A percentile compares a stretch with the other conserved stretches of the same genome.
Conservation (phyloP, 2,888 invertebrate species). For the Buathra laborator region DNA sequence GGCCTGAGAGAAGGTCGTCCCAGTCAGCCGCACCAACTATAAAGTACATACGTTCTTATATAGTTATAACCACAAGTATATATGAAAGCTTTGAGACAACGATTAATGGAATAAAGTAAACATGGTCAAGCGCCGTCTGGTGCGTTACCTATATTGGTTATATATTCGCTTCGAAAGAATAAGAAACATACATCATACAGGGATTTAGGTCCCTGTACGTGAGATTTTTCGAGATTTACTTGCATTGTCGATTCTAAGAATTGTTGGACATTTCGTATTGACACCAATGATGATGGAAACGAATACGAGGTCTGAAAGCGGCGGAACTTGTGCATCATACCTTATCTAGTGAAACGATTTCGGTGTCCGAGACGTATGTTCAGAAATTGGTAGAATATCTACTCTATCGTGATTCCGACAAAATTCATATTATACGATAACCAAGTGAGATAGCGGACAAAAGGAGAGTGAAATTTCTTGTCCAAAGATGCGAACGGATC, state of each 20-base stretch:
- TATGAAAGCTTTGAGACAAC: slow-evolving; percentile 15
- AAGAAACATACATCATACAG: not conserved
- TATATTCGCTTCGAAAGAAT: slow-evolving; percentile 22
- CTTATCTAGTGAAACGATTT: slow-evolving; percentile 49
- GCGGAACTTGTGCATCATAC: not conserved
- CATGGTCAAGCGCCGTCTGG: slow-evolving; percentile 7
- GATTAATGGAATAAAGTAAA: slow-evolving; percentile 50
- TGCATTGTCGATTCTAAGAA: slow-evolving; percentile 24
- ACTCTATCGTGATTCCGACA: not conserved
- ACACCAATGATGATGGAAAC: not conserved
- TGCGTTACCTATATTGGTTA: slow-evolving; percentile 5
- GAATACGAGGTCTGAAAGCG: not conserved
- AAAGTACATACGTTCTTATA: not conserved
- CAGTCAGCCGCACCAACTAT: slow-evolving; percentile 31
- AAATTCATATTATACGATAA: slow-evolving; percentile 19
- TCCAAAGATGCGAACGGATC: slow-evolving; percentile 4
- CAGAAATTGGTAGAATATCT: not conserved
- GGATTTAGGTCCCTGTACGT: slow-evolving; percentile 30
- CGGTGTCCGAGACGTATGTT: slow-evolving; percentile 7
- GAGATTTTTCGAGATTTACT: slow-evolving; percentile 13
- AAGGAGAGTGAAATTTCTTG: not conserved
- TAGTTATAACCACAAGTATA: not conserved
- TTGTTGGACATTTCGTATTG: not conserved
- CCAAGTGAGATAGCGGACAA: slow-evolving; percentile 1
- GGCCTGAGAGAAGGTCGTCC: slow-evolving; percentile 61